These are phyloP conservation scores for Phrynocephalus forsythii DNA, from an alignment of 2,797 vertebrate species.

Conservation along the genomic window DNA sequence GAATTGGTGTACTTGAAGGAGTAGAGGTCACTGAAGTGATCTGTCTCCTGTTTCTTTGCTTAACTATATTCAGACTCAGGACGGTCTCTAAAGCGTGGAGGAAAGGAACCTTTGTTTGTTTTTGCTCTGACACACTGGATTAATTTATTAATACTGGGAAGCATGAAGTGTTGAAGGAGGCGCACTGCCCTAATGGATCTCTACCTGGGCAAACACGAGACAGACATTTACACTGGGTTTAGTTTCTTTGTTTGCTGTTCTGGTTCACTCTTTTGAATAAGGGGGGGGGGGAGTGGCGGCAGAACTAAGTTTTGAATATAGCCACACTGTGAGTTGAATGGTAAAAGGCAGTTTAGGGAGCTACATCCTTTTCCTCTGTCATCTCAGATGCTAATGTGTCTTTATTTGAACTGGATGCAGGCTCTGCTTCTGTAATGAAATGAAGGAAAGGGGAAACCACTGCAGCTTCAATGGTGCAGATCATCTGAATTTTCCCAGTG, in stretches of 20 bases:
- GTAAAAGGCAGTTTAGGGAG: background rate
- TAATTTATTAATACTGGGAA: constrained; percentile 30
- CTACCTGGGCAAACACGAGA: constrained; percentile 8
- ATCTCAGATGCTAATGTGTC: background rate
- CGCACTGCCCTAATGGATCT: constrained; percentile 19
- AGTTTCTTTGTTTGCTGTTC: constrained; percentile 56
- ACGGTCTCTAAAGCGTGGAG: constrained; percentile 9
- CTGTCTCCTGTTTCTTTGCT: background rate
- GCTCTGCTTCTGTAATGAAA: background rate
- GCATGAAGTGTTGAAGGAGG: background rate
- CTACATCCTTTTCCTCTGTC: background rate
- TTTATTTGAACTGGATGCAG: background rate
- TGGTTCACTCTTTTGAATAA: constrained; percentile 17
- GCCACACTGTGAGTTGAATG: background rate
- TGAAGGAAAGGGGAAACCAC: background rate
- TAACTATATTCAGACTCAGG: background rate
- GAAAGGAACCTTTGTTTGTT: constrained; percentile 25
- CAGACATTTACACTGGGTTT: constrained; percentile 34
- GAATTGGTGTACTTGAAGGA: background rate
- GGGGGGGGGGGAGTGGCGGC: constrained; percentile 33
- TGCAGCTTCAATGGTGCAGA: background rate
- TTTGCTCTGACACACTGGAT: constrained; percentile 1
- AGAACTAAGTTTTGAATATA: constrained; percentile 3
- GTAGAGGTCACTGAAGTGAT: constrained; percentile 1
- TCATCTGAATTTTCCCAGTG: background rate